phyloP scores from a whole-genome alignment of 2,113 vertebrate genomes.

The Bothrops jararaca region DNA sequence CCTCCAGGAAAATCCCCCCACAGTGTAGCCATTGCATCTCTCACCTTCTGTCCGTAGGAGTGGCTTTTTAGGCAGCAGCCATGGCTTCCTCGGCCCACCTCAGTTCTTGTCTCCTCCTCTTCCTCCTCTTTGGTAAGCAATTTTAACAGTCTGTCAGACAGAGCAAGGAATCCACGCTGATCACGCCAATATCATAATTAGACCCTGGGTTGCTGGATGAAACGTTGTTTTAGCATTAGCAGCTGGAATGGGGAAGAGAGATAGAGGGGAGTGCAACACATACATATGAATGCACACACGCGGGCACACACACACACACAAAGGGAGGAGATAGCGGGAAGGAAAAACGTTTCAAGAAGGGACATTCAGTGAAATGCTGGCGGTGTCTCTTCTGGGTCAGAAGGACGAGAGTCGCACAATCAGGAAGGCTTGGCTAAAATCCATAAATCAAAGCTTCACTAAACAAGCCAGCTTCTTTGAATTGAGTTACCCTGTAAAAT shows the following conservation, averaged over 20 bases:
- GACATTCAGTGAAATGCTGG: not conserved
- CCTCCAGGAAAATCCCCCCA: not conserved
- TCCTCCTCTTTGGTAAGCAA: not conserved
- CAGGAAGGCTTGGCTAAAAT: not conserved
- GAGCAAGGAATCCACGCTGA: not conserved
- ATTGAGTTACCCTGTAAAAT: not conserved
- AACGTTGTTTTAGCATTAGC: not conserved
- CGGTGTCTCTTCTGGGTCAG: not conserved
- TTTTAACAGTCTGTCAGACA: constrained; percentile 1
- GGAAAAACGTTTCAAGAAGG: not conserved
- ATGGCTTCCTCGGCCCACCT: constrained; percentile 22
- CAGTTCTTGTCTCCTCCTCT: not conserved
- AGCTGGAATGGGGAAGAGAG: not conserved
- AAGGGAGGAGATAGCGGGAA: not conserved
- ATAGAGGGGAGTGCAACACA: not conserved
- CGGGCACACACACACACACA: not conserved
- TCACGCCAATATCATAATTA: constrained; percentile 1
- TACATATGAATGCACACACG: not conserved
- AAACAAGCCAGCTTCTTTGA: not conserved
- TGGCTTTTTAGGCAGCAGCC: constrained; percentile 19
- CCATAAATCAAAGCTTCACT: not conserved
- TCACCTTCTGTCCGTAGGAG: constrained; percentile 7
- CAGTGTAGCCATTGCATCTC: not conserved
- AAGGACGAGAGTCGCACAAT: not conserved
- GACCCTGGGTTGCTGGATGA: constrained; percentile 3